Base-by-base conservation (phyloP, 1,140 invertebrate genomes). In the Laupala kohalensis region DNA sequence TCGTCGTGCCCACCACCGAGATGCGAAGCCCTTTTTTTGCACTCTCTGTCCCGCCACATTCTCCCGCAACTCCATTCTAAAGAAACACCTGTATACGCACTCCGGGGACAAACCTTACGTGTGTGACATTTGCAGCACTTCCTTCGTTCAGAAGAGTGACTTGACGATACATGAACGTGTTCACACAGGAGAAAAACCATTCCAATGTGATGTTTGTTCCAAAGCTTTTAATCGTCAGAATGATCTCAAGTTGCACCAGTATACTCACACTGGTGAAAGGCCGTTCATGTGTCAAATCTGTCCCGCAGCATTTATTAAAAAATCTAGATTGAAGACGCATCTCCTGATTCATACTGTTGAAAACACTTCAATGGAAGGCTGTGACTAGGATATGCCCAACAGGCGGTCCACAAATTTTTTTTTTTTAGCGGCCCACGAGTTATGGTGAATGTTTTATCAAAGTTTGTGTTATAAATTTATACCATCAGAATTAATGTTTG, bases 101-200 rank as follows among this genome's bases (percentile, higher is more conserved):
- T 83, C 80, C 6, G 85, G 82, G 69, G 81, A 84, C 71, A 82
- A 81, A 69, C 80, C 82, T 23, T 86, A 80, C 73, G 78, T 90
- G 13, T 95, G 93, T 78, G 81, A 84, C 15, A 87, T 92, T 1
- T 96, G 93, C 77, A 88, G 88, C n/a, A 92, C 86, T 65, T 76
- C 80, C 0, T 86, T 87, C 6, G 84, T 84, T 0, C 88, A 88
- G 74, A 90, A 91, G 82, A 89, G 92, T 0, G 92, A 93, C 13
- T 78, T 95, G 13, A 91, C 89, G 53, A 94, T 95, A 80, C 94
- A 93, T 77, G 81, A 92, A 69, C 80, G 91, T 15, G 93, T 91
- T 23, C 92, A 93, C 78, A 88, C 79, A 75, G 88, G 26, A 83
- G 79, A 82, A 9, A 83, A 84, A 71, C 85, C 84, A 0, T 84